These are phyloP conservation scores for Dolichomitus sp. DNA, from an alignment of 2,888 invertebrate genomes.

Conservation along the genomic window DNA sequence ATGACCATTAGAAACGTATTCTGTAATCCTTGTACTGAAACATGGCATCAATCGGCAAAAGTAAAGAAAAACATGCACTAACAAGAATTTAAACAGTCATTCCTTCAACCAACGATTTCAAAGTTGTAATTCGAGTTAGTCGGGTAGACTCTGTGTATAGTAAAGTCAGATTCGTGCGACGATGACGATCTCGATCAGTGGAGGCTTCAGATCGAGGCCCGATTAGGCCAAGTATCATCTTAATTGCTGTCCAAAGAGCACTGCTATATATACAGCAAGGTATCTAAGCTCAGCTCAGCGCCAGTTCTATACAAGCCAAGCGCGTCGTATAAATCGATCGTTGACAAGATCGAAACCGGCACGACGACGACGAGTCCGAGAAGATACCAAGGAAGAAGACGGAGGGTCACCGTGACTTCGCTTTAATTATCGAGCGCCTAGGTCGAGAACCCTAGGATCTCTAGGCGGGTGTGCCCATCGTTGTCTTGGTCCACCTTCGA, in stretches of 20 bases:
- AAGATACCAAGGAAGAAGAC: slow-evolving; percentile 22
- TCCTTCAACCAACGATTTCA: background rate
- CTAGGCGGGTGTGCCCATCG: slow-evolving; percentile 20
- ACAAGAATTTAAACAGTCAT: slow-evolving; percentile 26
- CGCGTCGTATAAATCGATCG: slow-evolving; percentile 71
- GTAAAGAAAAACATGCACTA: background rate
- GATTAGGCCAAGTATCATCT: slow-evolving; percentile 77
- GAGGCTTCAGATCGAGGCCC: slow-evolving; percentile 45
- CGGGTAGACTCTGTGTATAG: slow-evolving; percentile 3
- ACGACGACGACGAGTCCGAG: slow-evolving; percentile 33
- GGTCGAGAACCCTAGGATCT: slow-evolving; percentile 45
- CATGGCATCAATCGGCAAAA: background rate
- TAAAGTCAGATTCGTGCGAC: slow-evolving; percentile 29
- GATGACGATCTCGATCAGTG: slow-evolving; percentile 39
- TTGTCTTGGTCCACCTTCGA: slow-evolving; percentile 9
- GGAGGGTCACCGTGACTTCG: slow-evolving; percentile 79
- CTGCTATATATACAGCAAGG: slow-evolving; percentile 8
- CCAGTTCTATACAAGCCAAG: slow-evolving; percentile 7
- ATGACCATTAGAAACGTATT: background rate
- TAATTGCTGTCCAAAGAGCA: slow-evolving; percentile 75
- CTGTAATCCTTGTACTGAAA: background rate
- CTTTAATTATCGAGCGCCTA: slow-evolving; percentile 76
- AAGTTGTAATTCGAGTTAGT: slow-evolving; percentile 26
- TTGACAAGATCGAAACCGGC: slow-evolving; percentile 77
- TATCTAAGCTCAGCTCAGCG: background rate